These are phyloP conservation scores for Drosophila algonquin DNA, from an alignment of 2,888 invertebrate species.

Conservation along the genomic window DNA sequence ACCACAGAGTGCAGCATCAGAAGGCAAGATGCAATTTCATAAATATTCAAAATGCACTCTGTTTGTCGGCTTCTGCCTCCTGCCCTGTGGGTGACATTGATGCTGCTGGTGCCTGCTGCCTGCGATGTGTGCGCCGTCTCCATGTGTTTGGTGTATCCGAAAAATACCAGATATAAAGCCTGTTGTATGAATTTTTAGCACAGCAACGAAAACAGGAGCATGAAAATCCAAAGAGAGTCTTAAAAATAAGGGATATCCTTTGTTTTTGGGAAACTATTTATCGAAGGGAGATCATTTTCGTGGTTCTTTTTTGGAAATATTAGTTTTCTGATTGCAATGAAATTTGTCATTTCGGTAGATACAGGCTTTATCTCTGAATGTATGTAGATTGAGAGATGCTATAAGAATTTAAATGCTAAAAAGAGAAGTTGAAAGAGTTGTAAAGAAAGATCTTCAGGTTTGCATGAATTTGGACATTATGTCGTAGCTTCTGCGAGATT, in stretches of 20 bases:
- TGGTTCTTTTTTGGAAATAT: too few species aligned
- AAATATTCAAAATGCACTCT: conserved; percentile 65
- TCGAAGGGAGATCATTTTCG: too few species aligned
- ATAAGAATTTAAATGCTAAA: too few species aligned
- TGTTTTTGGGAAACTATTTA: neutral
- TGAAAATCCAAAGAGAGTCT: neutral
- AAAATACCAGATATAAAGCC: conserved; percentile 35
- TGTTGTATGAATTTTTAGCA: conserved; percentile 47
- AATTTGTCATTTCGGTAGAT: too few species aligned
- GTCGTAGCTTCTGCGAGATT: too few species aligned
- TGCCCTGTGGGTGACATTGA: conserved; percentile 52
- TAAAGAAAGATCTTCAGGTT: too few species aligned
- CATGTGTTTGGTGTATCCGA: conserved; percentile 34
- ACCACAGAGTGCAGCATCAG: neutral
- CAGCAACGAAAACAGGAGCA: neutral
- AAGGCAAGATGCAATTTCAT: conserved; percentile 41
- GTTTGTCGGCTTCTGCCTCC: conserved; percentile 10
- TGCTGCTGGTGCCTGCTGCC: conserved; percentile 37
- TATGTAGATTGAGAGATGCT: too few species aligned
- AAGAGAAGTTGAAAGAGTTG: too few species aligned
- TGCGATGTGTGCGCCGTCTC: conserved; percentile 1
- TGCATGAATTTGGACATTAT: too few species aligned
- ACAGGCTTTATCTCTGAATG: too few species aligned
- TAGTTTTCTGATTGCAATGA: too few species aligned
- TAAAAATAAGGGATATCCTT: neutral